Base-by-base conservation (phyloP, 2,888 invertebrate species). In the Heliconius ismenius region DNA sequence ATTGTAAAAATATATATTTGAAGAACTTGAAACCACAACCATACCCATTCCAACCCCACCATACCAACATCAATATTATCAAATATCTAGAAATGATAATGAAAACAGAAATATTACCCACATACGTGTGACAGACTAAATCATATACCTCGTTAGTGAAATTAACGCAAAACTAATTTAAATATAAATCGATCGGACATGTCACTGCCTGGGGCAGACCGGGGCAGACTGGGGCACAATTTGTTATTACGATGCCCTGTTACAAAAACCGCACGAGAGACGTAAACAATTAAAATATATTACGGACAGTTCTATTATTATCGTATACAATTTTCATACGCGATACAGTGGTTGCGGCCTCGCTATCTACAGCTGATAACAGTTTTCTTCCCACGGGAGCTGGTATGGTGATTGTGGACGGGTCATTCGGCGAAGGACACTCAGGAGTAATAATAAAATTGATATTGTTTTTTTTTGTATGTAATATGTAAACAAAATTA, bases 321-420 rank as follows among this genome's bases (percentile, higher is more conserved):
- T 83, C 82, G 75, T 77, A 58, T 78, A 79, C 84, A 82, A 86
- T 85, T 89, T 90, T 86, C 84, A 84, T 87, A 85, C 82, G 83
- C 83, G 87, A 87, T 87, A 86, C 82, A 76, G 81, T 80, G 82
- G 83, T 84, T 83, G 85, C 84, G 86, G 86, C 85, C 84, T 84
- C 87, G 86, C 86, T 91, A 89, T 88, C 86, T 79, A 81, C 81
- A 82, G 82, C 83, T 84, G 92, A 92, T 92, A 92, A 87, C 80
- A 78, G 78, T 87, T 85, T 90, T 90, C 91, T 92, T 92, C 92
- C 92, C 92, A 92, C 92, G 92, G 91, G 90, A 90, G 87, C 83
- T 81, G 79, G 77, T 69, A 74, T 77, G 78, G 79, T 76, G 82
- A 80, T 78, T 77, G 78, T 76, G 79, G 79, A 77, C 79, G 76